phyloP scores from a whole-genome alignment of 2,888 invertebrate genomes.

The Helleia helle region DNA sequence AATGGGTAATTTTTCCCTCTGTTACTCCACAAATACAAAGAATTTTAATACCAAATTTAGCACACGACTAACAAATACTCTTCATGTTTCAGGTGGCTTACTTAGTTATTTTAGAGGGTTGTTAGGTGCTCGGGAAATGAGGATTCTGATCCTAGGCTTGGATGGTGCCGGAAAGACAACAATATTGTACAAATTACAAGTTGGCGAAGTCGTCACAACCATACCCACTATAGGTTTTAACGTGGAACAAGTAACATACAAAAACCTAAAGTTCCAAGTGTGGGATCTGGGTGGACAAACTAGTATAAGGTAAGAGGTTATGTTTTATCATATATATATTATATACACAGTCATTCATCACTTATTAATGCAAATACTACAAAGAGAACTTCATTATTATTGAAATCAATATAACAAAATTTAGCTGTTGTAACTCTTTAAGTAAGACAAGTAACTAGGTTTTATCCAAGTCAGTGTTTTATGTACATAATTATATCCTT shows the following conservation, averaged over 20 bases:
- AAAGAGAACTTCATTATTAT: too few species aligned
- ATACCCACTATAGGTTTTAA: slow-evolving; percentile 99
- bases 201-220: slow-evolving; percentile 98
- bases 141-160: slow-evolving; percentile 96
- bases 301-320: slow-evolving; percentile 87
- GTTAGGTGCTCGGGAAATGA: slow-evolving; percentile 97
- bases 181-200: slow-evolving; percentile 97
- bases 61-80: too few species aligned
- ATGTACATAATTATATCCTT: too few species aligned
- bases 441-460: too few species aligned
- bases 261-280: slow-evolving; percentile 99
- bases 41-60: not conserved
- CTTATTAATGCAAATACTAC: too few species aligned
- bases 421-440: too few species aligned
- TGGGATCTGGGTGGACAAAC: slow-evolving; percentile 99
- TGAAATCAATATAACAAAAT: too few species aligned
- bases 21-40: slow-evolving; percentile 3
- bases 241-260: slow-evolving; percentile 99
- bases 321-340: not conserved
- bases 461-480: too few species aligned
- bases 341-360: too few species aligned
- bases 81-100: slow-evolving; percentile 85
- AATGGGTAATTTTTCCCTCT: slow-evolving; percentile 51
- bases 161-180: slow-evolving; percentile 99
- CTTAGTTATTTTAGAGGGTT: slow-evolving; percentile 97